Evolutionary conservation across 2,888 invertebrate species (phyloP).

Genomic region (Laspeyria flexula): DNA sequence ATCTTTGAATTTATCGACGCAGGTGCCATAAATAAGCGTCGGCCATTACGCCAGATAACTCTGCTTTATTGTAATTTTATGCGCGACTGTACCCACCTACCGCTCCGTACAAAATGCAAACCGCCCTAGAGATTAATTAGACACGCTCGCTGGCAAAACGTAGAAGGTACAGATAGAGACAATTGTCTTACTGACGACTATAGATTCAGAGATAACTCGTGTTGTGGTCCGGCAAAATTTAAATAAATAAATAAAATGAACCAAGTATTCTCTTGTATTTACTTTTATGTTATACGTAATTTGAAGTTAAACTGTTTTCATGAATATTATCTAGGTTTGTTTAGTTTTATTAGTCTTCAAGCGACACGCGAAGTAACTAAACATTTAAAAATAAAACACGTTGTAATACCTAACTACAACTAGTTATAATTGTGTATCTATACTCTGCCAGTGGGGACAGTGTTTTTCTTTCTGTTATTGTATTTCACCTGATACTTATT

Average conservation of each 20-base stretch:
- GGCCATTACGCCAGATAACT: slow-evolving; percentile 67
- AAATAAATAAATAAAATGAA: not conserved
- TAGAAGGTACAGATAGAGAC: slow-evolving; percentile 15
- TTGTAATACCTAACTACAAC: too few species aligned
- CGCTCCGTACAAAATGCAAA: slow-evolving; percentile 44
- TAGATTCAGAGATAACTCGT: slow-evolving; percentile 7
- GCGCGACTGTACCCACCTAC: slow-evolving; percentile 63
- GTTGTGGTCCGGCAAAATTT: not conserved
- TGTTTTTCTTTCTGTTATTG: too few species aligned
- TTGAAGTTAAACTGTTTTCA: not conserved
- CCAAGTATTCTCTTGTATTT: not conserved
- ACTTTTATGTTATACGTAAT: not conserved
- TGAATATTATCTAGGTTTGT: too few species aligned
- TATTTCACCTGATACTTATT: too few species aligned
- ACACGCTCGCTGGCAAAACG: slow-evolving; percentile 22
- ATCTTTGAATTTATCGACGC: slow-evolving; percentile 49
- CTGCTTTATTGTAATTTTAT: slow-evolving; percentile 76
- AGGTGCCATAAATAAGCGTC: slow-evolving; percentile 68
- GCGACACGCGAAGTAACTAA: too few species aligned
- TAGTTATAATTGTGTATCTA: too few species aligned
- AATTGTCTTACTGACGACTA: slow-evolving; percentile 10
- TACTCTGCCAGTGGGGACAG: too few species aligned
- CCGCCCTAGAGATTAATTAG: slow-evolving; percentile 47
- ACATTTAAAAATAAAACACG: too few species aligned
- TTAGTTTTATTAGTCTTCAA: too few species aligned